phyloP scores from a whole-genome alignment of 2,797 vertebrate species.

The Aulostomus chinensis region DNA sequence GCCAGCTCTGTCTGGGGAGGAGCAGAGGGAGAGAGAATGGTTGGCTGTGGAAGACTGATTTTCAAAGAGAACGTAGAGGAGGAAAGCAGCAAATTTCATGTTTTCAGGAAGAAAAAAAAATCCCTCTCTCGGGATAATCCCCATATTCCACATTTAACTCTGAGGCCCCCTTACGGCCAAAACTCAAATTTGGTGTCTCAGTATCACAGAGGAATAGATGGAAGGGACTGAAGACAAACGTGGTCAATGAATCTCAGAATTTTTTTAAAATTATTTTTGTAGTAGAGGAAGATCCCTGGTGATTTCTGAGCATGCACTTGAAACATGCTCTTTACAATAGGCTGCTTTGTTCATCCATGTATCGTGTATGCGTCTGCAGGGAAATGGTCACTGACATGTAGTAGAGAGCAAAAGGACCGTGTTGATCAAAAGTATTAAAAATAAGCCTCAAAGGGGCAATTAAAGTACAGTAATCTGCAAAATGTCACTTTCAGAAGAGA shows the following conservation, averaged over 20 bases:
- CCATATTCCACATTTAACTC: neutral
- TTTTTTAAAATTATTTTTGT: no score
- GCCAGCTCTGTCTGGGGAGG: slow-evolving; percentile 1
- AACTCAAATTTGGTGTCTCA: neutral
- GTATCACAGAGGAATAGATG: neutral
- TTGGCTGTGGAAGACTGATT: slow-evolving; percentile 2
- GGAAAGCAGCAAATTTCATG: slow-evolving; percentile 2
- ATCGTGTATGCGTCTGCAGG: no score
- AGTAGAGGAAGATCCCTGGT: no score
- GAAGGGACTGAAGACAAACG: neutral
- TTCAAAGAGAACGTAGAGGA: neutral
- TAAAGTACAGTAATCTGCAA: no score
- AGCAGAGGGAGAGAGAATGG: neutral
- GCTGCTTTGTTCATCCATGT: neutral
- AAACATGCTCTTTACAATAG: neutral
- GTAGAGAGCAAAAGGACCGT: no score
- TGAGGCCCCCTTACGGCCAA: slow-evolving; percentile 1
- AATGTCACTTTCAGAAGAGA: no score
- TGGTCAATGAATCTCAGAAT: neutral
- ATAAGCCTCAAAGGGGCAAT: no score
- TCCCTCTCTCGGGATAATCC: slow-evolving; percentile 9
- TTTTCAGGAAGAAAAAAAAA: neutral
- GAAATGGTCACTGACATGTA: no score
- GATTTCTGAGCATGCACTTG: no score
- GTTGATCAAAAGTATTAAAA: no score